phyloP scores from a whole-genome alignment of 2,113 vertebrate genomes.

The Agapornis roseicollis region DNA sequence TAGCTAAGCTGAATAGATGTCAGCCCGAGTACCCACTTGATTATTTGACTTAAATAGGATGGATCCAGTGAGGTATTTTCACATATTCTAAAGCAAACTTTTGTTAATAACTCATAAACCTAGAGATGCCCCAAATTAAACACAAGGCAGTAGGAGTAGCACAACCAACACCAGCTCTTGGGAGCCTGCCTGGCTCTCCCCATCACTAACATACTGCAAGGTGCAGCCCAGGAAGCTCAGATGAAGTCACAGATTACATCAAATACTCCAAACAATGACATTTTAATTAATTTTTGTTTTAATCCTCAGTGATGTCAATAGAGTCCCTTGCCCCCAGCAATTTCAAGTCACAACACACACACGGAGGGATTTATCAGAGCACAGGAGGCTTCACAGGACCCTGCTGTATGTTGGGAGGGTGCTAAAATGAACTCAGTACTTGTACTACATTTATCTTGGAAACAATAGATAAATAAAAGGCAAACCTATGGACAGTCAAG shows the following conservation, averaged over 20 bases:
- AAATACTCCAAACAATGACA: not conserved
- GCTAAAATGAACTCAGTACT: not conserved
- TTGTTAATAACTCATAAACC: not conserved
- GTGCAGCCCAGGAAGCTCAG: not conserved
- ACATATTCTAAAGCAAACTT: not conserved
- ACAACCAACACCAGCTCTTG: not conserved
- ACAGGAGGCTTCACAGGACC: not conserved
- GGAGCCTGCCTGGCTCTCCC: not conserved
- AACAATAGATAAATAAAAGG: not conserved
- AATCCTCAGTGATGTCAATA: not conserved
- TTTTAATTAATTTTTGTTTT: not conserved
- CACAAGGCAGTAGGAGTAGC: not conserved
- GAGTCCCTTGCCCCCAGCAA: not conserved
- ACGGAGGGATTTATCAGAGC: not conserved
- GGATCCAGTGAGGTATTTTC: not conserved
- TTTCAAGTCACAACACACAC: not conserved
- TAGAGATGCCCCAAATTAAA: not conserved
- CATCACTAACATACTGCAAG: not conserved
- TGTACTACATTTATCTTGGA: not conserved
- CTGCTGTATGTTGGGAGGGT: not conserved
- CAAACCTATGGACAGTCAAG: not conserved
- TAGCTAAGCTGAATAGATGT: not conserved
- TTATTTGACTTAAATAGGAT: constrained; percentile 39
- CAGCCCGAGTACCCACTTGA: not conserved
- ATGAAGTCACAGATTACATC: not conserved